Conservation (phyloP, 92 coral and sea anemone genomes). For the Ricordea florida region DNA sequence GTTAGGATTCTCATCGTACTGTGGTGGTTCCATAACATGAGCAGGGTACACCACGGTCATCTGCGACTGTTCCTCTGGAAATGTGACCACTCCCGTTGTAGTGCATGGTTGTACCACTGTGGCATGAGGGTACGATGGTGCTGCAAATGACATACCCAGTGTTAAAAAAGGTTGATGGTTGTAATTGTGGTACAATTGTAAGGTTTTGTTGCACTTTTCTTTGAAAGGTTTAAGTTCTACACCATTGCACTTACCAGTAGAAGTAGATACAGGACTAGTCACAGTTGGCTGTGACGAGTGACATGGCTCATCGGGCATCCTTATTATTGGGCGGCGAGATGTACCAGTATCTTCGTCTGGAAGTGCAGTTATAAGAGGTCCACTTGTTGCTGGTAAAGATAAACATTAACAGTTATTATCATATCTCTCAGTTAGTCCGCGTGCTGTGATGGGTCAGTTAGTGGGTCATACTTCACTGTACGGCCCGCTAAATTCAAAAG, state of each 20-base stretch:
- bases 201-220: not conserved
- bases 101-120: constrained; percentile 69
- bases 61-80: constrained; percentile 75
- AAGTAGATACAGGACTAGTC: constrained; percentile 78
- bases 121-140: constrained; percentile 72
- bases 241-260: constrained; percentile 51
- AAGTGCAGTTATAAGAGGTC: constrained; percentile 87
- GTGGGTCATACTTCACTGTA: too few species aligned
- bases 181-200: too few species aligned
- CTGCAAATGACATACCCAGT: constrained; percentile 2
- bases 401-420: too few species aligned
- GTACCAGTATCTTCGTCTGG: constrained; percentile 80
- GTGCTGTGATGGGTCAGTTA: too few species aligned
- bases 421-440: too few species aligned
- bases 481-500: too few species aligned
- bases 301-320: constrained; percentile 66
- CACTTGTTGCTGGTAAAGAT: constrained; percentile 84
- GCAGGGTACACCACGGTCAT: constrained; percentile 73
- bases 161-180: too few species aligned
- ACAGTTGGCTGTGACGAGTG: constrained; percentile 73
- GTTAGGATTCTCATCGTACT: constrained; percentile 49
- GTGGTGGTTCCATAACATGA: constrained; percentile 78
- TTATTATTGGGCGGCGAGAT: constrained; percentile 88
- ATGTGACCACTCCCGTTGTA: constrained; percentile 85
- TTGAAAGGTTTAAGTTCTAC: not conserved